A percentile compares a stretch with the other conserved stretches of the same genome.
These are phyloP conservation scores for Otolemur crassicaudatus DNA, from an alignment of 2,797 vertebrate species.

Conservation along the genomic window DNA sequence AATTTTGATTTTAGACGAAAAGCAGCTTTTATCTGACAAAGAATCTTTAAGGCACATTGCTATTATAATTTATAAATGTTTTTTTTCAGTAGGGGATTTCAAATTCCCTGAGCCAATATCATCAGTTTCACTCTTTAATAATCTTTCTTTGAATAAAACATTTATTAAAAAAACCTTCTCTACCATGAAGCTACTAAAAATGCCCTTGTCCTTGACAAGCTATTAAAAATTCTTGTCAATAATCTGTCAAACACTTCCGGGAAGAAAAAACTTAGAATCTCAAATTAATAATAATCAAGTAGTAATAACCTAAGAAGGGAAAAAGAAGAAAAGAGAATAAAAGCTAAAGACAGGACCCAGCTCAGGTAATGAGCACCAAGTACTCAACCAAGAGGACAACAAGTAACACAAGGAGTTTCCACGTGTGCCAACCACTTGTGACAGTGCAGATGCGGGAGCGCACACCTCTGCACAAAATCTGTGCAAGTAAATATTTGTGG, in stretches of 20 bases:
- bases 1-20: slow-evolving; percentile 44
- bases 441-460: not conserved
- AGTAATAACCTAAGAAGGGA: not conserved
- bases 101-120: slow-evolving; percentile 26
- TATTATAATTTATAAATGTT: slow-evolving; percentile 34
- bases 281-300: slow-evolving; percentile 52
- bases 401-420: not conserved
- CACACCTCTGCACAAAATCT: not conserved
- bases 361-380: not conserved
- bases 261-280: slow-evolving; percentile 28
- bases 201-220: not conserved
- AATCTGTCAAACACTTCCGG: slow-evolving; percentile 44
- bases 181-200: slow-evolving; percentile 12
- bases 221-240: slow-evolving; percentile 7
- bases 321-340: not conserved
- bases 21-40: slow-evolving; percentile 16
- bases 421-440: not conserved
- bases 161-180: not conserved
- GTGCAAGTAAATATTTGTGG: not conserved
- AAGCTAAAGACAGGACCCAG: not conserved
- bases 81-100: slow-evolving; percentile 38
- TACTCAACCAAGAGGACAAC: not conserved
- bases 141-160: not conserved
- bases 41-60: not conserved
- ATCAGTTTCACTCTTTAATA: slow-evolving; percentile 29